A percentile compares a stretch with the other conserved stretches of the same genome.
Conservation (phyloP, 2,113 vertebrate genomes). For the Girardinichthys multiradiatus region DNA sequence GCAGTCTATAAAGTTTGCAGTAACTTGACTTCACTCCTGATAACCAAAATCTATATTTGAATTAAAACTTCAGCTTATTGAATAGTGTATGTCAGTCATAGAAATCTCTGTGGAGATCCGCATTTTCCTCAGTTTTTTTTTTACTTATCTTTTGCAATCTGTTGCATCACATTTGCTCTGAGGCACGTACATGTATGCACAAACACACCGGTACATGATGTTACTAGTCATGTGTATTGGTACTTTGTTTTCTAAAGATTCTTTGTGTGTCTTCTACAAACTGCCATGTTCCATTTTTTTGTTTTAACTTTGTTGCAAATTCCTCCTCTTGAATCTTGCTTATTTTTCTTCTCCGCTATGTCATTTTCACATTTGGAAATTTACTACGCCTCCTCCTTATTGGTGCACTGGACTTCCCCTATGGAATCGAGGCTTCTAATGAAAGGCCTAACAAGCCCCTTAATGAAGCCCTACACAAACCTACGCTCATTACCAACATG, state of each 20-base stretch:
- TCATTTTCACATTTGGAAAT: constrained; percentile 59
- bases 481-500: constrained; percentile 56
- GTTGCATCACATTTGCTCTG: constrained; percentile 65
- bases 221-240: constrained; percentile 16
- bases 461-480: constrained; percentile 72
- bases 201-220: constrained; percentile 13
- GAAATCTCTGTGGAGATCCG: constrained; percentile 8
- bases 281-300: not conserved
- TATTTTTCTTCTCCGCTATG: constrained; percentile 21
- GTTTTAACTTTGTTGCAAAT: not conserved
- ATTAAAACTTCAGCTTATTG: constrained; percentile 12
- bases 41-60: constrained; percentile 12
- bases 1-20: not conserved
- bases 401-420: constrained; percentile 34
- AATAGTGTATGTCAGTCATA: constrained; percentile 24
- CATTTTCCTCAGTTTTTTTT: constrained; percentile 25
- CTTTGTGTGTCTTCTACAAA: constrained; percentile 1
- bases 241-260: constrained; percentile 22
- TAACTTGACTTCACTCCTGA: constrained; percentile 9
- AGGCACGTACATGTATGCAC: constrained; percentile 17
- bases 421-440: constrained; percentile 45
- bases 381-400: constrained; percentile 29
- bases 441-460: constrained; percentile 54
- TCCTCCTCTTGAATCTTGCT: not conserved
- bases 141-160: constrained; percentile 50